phyloP scores from a whole-genome alignment of 1,140 invertebrate genomes.

The Medauroidea extradentata region DNA sequence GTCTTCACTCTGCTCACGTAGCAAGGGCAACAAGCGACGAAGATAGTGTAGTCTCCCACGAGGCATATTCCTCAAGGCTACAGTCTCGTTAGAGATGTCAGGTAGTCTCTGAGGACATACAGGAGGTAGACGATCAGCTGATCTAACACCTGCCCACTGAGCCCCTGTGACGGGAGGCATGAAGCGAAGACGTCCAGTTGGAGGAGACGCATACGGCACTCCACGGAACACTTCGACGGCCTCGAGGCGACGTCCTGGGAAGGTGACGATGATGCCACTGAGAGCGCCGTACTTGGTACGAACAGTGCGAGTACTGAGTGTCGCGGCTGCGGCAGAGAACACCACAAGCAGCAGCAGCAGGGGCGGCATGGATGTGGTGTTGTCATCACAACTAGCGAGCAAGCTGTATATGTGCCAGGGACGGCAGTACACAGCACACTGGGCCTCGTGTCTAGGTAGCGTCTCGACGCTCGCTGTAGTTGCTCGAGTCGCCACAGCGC shows the following conservation, averaged over 20 bases:
- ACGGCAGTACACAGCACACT: no score
- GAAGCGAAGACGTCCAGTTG: constrained; percentile 81
- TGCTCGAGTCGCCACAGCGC: no score
- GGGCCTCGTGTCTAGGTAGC: no score
- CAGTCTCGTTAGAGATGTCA: constrained; percentile 74
- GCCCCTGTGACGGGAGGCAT: constrained; percentile 91
- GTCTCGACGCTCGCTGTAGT: no score
- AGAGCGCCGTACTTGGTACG: constrained; percentile 86
- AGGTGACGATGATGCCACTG: constrained; percentile 78
- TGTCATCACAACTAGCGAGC: no score
- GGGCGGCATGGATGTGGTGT: no score
- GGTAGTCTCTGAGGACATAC: constrained; percentile 88
- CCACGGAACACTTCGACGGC: constrained; percentile 92
- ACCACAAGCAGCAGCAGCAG: no score
- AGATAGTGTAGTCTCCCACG: constrained; percentile 81
- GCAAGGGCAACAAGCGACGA: constrained; percentile 75
- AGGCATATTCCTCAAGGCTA: constrained; percentile 75
- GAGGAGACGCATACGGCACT: constrained; percentile 92
- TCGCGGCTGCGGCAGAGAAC: neutral
- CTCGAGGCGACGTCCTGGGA: constrained; percentile 70
- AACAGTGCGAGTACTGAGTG: constrained; percentile 57
- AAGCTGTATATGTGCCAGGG: no score
- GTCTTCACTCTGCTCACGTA: constrained; percentile 91
- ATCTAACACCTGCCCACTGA: constrained; percentile 87
- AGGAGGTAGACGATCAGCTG: constrained; percentile 78